A percentile compares a stretch with the other conserved stretches of the same genome.
These are phyloP conservation scores for Chloroceryle inda DNA, from an alignment of 2,797 vertebrate species.

Conservation along the genomic window DNA sequence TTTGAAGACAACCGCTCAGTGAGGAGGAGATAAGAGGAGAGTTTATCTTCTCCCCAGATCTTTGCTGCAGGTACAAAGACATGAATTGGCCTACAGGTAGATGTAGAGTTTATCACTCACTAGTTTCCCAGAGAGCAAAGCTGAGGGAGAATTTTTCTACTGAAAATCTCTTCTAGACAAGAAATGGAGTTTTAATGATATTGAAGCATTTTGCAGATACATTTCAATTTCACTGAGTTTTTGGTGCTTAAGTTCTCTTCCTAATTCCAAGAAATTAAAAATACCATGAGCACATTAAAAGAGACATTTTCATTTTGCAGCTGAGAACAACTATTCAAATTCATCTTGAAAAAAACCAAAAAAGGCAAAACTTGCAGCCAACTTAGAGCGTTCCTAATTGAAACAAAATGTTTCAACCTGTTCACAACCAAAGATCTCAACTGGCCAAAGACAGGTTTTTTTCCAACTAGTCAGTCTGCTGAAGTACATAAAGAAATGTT, in stretches of 20 bases:
- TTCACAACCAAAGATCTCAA: background rate
- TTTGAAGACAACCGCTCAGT: background rate
- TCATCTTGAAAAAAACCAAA: background rate
- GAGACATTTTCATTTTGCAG: background rate
- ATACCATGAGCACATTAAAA: background rate
- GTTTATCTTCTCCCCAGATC: background rate
- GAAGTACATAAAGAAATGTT: background rate
- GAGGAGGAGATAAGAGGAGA: background rate
- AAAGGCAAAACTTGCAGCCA: background rate
- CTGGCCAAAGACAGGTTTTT: background rate
- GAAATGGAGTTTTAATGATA: background rate
- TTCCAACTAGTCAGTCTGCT: background rate
- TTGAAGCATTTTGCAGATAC: background rate
- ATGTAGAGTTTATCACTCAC: background rate
- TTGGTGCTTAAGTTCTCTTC: background rate
- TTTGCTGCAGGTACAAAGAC: background rate
- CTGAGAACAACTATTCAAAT: background rate
- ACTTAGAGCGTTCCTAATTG: background rate
- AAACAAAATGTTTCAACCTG: constrained; percentile 2
- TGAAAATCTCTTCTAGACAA: background rate
- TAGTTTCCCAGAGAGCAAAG: background rate
- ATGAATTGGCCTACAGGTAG: background rate
- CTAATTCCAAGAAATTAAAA: constrained; percentile 47
- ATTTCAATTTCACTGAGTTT: background rate
- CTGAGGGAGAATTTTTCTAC: background rate